Evolutionary conservation across 2,888 invertebrate genomes (phyloP).

Genomic region (Cosmia trapezina): DNA sequence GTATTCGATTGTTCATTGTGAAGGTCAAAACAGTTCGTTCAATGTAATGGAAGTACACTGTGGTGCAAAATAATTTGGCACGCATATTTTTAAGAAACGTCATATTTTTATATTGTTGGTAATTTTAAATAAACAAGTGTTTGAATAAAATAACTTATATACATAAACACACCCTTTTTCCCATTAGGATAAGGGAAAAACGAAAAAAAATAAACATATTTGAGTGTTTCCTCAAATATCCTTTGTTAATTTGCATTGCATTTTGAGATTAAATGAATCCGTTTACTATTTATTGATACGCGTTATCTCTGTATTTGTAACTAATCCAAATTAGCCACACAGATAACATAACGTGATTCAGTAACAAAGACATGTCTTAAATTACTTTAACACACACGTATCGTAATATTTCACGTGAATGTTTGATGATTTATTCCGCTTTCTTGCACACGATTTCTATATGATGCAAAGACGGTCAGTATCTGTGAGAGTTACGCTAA

Average conservation of each 20-base stretch:
- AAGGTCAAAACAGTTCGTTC: slow-evolving; percentile 37
- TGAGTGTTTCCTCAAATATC: too few relatives aligned
- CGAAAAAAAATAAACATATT: too few relatives aligned
- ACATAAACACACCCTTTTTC: too few relatives aligned
- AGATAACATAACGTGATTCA: neutral
- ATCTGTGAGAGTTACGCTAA: neutral
- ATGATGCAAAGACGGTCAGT: neutral
- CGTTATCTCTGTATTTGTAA: neutral
- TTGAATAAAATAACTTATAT: too few relatives aligned
- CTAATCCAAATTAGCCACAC: neutral
- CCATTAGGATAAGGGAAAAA: too few relatives aligned
- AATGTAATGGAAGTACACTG: slow-evolving; percentile 21
- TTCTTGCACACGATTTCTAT: neutral
- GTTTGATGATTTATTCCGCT: neutral
- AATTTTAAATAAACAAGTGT: too few relatives aligned
- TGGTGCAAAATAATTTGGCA: slow-evolving; percentile 17
- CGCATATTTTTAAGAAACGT: too few relatives aligned
- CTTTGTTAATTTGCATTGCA: neutral
- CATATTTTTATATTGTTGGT: too few relatives aligned
- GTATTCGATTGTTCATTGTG: slow-evolving; percentile 19
- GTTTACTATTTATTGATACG: neutral
- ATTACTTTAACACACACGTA: too few relatives aligned
- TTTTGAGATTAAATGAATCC: neutral
- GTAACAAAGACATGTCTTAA: neutral
- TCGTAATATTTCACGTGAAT: neutral